Percentiles rank a stretch among this genome's conserved stretches.
These are phyloP conservation scores for Bombus breviceps DNA, from an alignment of 1,140 invertebrate species.

Conservation along the genomic window DNA sequence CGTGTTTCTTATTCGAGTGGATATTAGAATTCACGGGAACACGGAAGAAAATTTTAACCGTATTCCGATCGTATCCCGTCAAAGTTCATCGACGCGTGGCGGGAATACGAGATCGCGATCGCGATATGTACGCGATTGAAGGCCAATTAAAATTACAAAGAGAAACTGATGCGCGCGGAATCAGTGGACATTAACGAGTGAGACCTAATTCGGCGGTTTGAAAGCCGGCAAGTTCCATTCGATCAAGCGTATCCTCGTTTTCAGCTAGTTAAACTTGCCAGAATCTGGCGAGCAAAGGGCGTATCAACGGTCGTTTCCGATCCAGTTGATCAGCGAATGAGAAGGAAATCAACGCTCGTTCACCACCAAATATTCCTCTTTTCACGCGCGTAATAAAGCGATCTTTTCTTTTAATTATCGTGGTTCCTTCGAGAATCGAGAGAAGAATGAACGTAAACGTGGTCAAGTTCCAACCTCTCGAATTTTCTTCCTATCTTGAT, in stretches of 20 bases:
- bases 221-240: slow-evolving; percentile 53
- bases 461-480: background rate
- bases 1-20: no score
- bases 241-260: slow-evolving; percentile 62
- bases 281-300: slow-evolving; percentile 22
- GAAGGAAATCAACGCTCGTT: slow-evolving; percentile 3
- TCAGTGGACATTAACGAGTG: slow-evolving; percentile 35
- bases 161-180: slow-evolving; percentile 44
- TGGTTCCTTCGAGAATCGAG: background rate
- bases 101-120: slow-evolving; percentile 54
- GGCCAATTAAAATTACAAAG: slow-evolving; percentile 68
- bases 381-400: background rate
- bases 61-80: slow-evolving; percentile 53
- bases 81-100: slow-evolving; percentile 33
- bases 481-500: background rate
- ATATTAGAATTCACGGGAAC: slow-evolving; percentile 10
- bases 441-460: background rate
- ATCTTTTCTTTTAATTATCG: background rate
- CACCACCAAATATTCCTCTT: background rate
- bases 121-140: slow-evolving; percentile 49
- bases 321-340: background rate
- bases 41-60: slow-evolving; percentile 41
- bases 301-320: slow-evolving; percentile 8
- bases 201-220: slow-evolving; percentile 44
- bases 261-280: slow-evolving; percentile 56